Base-by-base conservation (phyloP, 2,888 invertebrate genomes). In the Eilema sororculum region DNA sequence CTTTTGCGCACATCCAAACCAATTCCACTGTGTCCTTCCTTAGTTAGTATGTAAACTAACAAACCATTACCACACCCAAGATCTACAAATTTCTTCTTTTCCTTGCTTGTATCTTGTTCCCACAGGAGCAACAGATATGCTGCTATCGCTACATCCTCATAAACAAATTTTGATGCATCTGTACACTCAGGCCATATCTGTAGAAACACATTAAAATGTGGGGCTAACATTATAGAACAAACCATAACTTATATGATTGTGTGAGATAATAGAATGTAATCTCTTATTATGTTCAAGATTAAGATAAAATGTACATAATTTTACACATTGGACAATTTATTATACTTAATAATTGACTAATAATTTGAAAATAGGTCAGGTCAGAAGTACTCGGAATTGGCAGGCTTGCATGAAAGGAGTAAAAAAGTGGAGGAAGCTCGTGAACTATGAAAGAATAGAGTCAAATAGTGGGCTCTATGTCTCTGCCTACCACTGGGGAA, bases 31-130 rank as follows among this genome's bases (percentile, higher is more conserved):
- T 97, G 96, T n/a, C 99, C 99, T 94, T 99, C 99, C 81, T 96
- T 96, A 62, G 96, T 96, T 20, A 99, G 95, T 78, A 99, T 97
- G 89, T 98, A 97, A 2, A 99, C 99, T 12, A 99, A 93, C 33
- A 99, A 95, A 20, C 99, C 99, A 96, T 99, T 99, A 0, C 99
- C 99, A 96, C 99, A 99, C 0, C 99, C 99, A 68, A 99, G 95
- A 92, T 99, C 99, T 0, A 99, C 97, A 96, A 99, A 99, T 4
- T 96, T 96, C 78, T 93, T 91, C 37, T 85, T 90, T n/a, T 57
- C 70, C 4, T 88, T 83, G 9, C 86, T 82, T 69, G 95, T 90
- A 78, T 96, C 96, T 63, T 94, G 89, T 79, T 97, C 96, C 99
- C 99, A 99, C 0, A 99, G 86, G 2, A 97, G 92, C 67, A 98